Evolutionary conservation across 2,888 invertebrate genomes (phyloP), one percentile per base, ranked within the genome.

Genomic region (Hetaerina titia): DNA sequence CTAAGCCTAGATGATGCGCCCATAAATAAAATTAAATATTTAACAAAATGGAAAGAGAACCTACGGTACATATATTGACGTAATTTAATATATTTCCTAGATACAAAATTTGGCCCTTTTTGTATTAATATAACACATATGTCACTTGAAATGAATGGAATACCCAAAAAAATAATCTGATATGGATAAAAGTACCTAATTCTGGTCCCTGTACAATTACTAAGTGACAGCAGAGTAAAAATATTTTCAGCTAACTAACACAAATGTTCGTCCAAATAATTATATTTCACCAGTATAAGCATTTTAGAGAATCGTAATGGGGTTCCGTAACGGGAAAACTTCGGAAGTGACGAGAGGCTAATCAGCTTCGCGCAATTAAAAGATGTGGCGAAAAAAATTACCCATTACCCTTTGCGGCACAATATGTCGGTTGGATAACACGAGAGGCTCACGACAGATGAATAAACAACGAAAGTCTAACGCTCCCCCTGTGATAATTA

Each of bases 341-440:
- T 81, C 31, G 31, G 31, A 81, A 81, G 81, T 31, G 81, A 31
- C 81, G 25, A 81, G 31, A 31, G 31, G 31, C 31, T 81, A 81
- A 81, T 81, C 31, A 81, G 81, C 25, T 81, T 81, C 81, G 81
- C 15, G 31, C 81, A 31, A 81, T 81, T 81, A 81, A 81, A 81
- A 81, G 81, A 81, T 31, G 81, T 81, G 81, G 25, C 25, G 11
- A 31, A 22, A 69, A 69, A 81, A 81, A 81, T 5, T 13, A 13
- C 81, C 81, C 81, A 31, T 81, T 81, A 69, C 19, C 81, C 22
- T 19, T 31, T 81, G 81, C 81, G 81, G 22, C 13, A 13, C 81
- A 81, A 81, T 13, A 31, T 31, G 81, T 11, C 81, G 25, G 81
- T n/a, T 31, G 81, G 81, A 81, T 31, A 81, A 81, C 81, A 81